A percentile compares a stretch with the other conserved stretches of the same genome.
Conservation (phyloP, 2,888 invertebrate genomes). For the Aromia moschata region DNA sequence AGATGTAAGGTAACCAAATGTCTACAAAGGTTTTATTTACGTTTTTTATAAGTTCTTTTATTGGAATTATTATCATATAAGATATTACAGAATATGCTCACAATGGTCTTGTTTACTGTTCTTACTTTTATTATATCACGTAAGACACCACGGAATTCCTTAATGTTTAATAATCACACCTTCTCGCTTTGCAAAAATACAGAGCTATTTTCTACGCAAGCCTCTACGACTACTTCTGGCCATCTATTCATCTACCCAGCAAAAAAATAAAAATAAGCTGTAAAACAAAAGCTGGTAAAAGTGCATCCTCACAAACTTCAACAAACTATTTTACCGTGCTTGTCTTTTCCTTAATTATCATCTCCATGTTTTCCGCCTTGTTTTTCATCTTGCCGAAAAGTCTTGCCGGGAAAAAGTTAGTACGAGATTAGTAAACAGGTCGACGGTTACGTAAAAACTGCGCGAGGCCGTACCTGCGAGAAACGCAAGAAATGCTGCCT, state of each 20-base stretch:
- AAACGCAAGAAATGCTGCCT: no score
- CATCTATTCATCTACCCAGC: not conserved
- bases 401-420: conserved; percentile 67
- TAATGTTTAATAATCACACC: no score
- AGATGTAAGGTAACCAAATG: no score
- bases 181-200: no score
- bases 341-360: conserved; percentile 91
- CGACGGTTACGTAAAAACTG: conserved; percentile 12
- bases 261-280: not conserved
- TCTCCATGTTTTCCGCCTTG: conserved; percentile 92
- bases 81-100: no score
- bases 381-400: conserved; percentile 97
- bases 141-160: no score
- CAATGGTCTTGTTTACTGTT: no score
- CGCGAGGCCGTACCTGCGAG: not conserved
- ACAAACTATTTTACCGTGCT: conserved; percentile 74
- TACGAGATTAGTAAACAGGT: conserved; percentile 19
- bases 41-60: no score
- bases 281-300: conserved; percentile 33
- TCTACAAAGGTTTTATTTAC: no score
- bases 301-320: not conserved
- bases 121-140: no score
- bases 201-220: not conserved
- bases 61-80: no score
- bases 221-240: not conserved